Evolutionary conservation across 2,113 vertebrate genomes (phyloP).

Genomic region (Polypterus bichir): DNA sequence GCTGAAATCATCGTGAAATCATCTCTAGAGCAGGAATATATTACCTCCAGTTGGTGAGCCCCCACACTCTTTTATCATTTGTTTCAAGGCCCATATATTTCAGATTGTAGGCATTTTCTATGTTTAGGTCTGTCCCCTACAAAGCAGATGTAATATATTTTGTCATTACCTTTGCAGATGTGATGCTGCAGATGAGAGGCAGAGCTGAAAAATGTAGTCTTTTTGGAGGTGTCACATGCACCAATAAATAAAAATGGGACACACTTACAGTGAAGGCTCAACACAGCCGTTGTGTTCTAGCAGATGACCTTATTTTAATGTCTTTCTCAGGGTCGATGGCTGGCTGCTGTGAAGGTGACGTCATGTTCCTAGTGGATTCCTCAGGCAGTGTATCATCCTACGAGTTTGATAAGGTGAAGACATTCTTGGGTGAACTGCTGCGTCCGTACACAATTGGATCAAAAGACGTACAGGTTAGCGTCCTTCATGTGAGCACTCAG

Average conservation of each 20-base stretch:
- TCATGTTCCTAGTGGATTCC: slow-evolving; percentile 83
- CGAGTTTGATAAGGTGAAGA: slow-evolving; percentile 71
- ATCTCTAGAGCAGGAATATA: too few relatives aligned
- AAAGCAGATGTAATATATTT: neutral
- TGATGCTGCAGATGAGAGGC: neutral
- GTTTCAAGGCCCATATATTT: too few relatives aligned
- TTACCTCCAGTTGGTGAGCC: too few relatives aligned
- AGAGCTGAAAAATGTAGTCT: neutral
- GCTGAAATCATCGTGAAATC: too few relatives aligned
- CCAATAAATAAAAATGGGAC: too few relatives aligned
- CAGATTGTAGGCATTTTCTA: too few relatives aligned
- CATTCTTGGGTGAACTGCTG: slow-evolving; percentile 74
- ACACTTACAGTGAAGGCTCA: too few relatives aligned
- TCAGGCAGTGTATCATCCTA: slow-evolving; percentile 83
- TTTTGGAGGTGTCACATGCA: too few relatives aligned
- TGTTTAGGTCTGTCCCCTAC: too few relatives aligned
- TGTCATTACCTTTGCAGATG: neutral
- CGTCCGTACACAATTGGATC: slow-evolving; percentile 65
- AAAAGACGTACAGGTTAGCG: slow-evolving; percentile 60
- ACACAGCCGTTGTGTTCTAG: neutral
- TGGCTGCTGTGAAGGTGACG: slow-evolving; percentile 66
- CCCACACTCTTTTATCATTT: too few relatives aligned
- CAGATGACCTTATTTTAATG: neutral
- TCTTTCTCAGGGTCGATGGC: slow-evolving; percentile 28
- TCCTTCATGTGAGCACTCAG: slow-evolving; percentile 75